Conservation (phyloP, 2,888 invertebrate species). For the Sesia apiformis region DNA sequence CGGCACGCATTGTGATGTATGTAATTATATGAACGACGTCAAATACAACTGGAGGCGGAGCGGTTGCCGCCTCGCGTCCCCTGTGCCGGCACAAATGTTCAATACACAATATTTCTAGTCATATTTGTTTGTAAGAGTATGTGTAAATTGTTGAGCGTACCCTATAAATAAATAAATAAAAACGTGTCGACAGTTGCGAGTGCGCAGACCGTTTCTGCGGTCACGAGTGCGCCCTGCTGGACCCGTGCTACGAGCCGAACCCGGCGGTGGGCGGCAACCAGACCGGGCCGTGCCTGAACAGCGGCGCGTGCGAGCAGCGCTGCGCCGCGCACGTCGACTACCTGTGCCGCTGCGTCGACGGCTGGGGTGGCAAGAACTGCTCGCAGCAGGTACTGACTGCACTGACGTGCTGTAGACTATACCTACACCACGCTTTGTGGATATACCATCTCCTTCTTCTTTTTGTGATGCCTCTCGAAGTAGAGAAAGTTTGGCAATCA, state of each 20-base stretch:
- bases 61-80: too few species aligned
- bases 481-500: too few species aligned
- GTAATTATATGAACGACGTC: too few species aligned
- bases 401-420: conserved; percentile 30
- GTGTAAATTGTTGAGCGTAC: too few species aligned
- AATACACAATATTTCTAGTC: neutral
- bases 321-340: conserved; percentile 78
- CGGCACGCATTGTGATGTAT: too few species aligned
- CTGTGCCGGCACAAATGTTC: too few species aligned
- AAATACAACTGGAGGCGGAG: too few species aligned
- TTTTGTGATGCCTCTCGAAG: too few species aligned
- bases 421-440: too few species aligned
- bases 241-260: conserved; percentile 77
- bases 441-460: too few species aligned
- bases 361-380: conserved; percentile 85
- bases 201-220: conserved; percentile 82
- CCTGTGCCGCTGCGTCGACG: conserved; percentile 79
- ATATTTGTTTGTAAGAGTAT: too few species aligned
- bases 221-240: conserved; percentile 78
- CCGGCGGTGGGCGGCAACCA: conserved; percentile 2
- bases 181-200: conserved; percentile 49
- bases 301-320: conserved; percentile 79
- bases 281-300: conserved; percentile 80
- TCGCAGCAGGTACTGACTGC: conserved; percentile 65
- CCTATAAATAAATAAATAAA: neutral